Evolutionary conservation across 1,140 invertebrate genomes (phyloP).

Genomic region (Marisa cornuarietis): DNA sequence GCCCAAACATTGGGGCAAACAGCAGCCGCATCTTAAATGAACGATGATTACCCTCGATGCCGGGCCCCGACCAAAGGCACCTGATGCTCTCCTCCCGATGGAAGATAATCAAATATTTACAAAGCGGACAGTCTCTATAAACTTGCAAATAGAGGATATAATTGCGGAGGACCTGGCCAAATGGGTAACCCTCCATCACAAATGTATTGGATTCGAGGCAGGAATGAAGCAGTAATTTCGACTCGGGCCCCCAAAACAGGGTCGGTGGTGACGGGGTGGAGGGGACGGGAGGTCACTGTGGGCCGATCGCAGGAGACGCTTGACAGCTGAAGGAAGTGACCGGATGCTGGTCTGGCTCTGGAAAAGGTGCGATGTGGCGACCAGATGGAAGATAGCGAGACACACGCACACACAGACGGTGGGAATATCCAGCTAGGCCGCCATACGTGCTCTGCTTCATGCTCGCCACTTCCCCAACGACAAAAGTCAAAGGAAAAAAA

Average conservation of each 20-base stretch:
- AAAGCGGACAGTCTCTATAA: slow-evolving; percentile 28
- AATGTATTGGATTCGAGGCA: slow-evolving; percentile 27
- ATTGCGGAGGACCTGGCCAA: slow-evolving; percentile 20
- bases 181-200: slow-evolving; percentile 21
- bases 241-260: neutral
- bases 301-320: no score
- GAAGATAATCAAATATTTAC: slow-evolving; percentile 35
- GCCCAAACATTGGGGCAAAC: slow-evolving; percentile 6
- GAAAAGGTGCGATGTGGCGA: no score
- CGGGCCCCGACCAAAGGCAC: slow-evolving; percentile 5
- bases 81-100: slow-evolving; percentile 15
- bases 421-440: no score
- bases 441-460: no score
- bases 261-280: neutral
- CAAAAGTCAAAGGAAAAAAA: no score
- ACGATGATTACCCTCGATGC: slow-evolving; percentile 21
- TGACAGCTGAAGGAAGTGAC: no score
- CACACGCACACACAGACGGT: no score
- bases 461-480: no score
- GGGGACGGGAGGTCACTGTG: neutral
- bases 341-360: no score
- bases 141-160: slow-evolving; percentile 34
- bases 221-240: slow-evolving; percentile 26
- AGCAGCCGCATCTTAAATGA: slow-evolving; percentile 23
- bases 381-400: no score